These are phyloP conservation scores for Beaufortia kweichowensis DNA, from an alignment of 2,113 vertebrate genomes.

Conservation along the genomic window DNA sequence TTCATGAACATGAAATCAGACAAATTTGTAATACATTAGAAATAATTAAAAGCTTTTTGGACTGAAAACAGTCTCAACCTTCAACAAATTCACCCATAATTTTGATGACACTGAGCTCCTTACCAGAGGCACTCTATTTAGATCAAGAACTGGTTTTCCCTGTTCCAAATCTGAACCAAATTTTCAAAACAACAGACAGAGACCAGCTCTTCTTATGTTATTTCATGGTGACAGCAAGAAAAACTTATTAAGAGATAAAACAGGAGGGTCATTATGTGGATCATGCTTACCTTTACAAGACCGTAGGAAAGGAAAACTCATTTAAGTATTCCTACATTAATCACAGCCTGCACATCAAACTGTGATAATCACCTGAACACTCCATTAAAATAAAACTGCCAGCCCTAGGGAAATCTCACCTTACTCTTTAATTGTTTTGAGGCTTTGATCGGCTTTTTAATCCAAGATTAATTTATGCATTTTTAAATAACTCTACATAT, in stretches of 20 bases:
- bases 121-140: too few relatives aligned
- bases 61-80: background rate
- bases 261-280: conserved; percentile 86
- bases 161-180: too few relatives aligned
- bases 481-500: conserved; percentile 99
- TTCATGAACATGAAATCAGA: too few relatives aligned
- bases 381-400: conserved; percentile 99
- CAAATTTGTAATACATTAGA: background rate
- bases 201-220: background rate
- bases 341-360: conserved; percentile 94
- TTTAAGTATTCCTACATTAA: conserved; percentile 98
- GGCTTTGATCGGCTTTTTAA: conserved; percentile 99
- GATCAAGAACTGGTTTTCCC: too few relatives aligned
- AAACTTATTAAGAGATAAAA: conserved; percentile 61
- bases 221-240: conserved; percentile 23
- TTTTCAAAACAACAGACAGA: background rate
- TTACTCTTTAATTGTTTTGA: conserved; percentile 99
- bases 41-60: background rate
- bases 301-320: conserved; percentile 80
- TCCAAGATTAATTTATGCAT: conserved; percentile 99
- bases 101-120: too few relatives aligned
- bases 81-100: too few relatives aligned
- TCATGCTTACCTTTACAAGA: conserved; percentile 81
- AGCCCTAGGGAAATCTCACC: conserved; percentile 98
- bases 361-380: conserved; percentile 99